Conservation (phyloP, 2,113 vertebrate genomes). For the Kobus ellipsiprymnus region DNA sequence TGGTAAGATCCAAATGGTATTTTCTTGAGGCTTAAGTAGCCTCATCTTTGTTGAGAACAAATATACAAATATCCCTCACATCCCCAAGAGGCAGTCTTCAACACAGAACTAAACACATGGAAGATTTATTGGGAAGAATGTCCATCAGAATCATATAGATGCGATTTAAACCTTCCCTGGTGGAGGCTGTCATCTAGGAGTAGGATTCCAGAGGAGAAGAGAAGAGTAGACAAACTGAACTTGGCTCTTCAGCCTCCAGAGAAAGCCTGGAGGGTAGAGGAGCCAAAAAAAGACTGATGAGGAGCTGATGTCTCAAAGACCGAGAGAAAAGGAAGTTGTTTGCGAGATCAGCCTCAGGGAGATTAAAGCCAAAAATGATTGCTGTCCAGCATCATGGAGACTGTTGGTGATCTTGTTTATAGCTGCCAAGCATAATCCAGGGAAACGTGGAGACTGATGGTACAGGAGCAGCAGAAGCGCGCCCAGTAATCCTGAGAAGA, state of each 20-base stretch:
- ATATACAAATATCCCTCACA: not conserved
- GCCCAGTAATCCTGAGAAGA: not conserved
- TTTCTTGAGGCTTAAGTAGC: not conserved
- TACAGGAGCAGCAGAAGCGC: not conserved
- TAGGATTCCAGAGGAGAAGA: not conserved
- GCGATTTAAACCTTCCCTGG: not conserved
- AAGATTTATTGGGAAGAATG: not conserved
- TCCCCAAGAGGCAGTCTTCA: not conserved
- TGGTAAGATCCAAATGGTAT: not conserved
- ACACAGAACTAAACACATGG: not conserved
- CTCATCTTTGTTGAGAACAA: not conserved
- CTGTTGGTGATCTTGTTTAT: not conserved
- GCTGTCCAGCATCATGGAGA: fast-evolving
- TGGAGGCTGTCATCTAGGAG: not conserved
- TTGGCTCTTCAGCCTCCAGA: not conserved
- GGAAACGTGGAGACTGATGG: not conserved
- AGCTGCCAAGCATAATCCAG: not conserved
- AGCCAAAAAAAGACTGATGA: not conserved
- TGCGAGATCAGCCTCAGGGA: not conserved
- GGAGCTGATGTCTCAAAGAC: not conserved
- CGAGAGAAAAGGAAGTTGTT: not conserved
- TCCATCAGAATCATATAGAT: not conserved
- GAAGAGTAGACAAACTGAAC: not conserved
- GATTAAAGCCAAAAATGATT: not conserved
- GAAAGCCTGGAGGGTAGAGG: not conserved